Evolutionary conservation across 2,888 invertebrate genomes (phyloP).

Genomic region (Melikaiella ostensackeni): DNA sequence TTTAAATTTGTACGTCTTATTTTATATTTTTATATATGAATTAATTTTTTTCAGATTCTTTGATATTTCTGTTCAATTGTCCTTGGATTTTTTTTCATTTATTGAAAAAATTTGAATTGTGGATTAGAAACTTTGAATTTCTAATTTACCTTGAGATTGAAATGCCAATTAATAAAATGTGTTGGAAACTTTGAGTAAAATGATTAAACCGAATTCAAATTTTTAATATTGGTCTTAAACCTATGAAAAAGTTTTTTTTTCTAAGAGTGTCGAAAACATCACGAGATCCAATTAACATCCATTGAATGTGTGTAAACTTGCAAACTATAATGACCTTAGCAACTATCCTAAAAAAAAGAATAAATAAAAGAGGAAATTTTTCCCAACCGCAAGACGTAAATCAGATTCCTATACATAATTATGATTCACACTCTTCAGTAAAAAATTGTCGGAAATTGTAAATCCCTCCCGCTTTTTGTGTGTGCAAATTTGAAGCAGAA

Average conservation of each 20-base stretch:
- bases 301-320: background rate
- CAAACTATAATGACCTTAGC: constrained; percentile 3
- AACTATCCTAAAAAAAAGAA: background rate
- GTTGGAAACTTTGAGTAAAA: too few species aligned
- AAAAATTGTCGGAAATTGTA: background rate
- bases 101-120: too few species aligned
- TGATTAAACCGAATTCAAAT: too few species aligned
- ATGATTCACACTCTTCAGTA: background rate
- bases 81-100: too few species aligned
- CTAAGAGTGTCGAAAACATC: background rate
- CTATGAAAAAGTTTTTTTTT: background rate
- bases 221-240: too few species aligned
- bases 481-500: background rate
- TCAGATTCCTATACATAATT: background rate
- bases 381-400: background rate
- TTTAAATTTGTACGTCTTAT: too few species aligned
- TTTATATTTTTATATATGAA: too few species aligned
- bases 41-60: too few species aligned
- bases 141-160: too few species aligned
- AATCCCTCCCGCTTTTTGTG: background rate
- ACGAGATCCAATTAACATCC: background rate
- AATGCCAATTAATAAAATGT: too few species aligned
- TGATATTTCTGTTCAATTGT: too few species aligned
- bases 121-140: too few species aligned
- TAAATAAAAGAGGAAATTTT: background rate